Conservation (phyloP, 1,140 invertebrate species). For the Phthorimaea operculella region DNA sequence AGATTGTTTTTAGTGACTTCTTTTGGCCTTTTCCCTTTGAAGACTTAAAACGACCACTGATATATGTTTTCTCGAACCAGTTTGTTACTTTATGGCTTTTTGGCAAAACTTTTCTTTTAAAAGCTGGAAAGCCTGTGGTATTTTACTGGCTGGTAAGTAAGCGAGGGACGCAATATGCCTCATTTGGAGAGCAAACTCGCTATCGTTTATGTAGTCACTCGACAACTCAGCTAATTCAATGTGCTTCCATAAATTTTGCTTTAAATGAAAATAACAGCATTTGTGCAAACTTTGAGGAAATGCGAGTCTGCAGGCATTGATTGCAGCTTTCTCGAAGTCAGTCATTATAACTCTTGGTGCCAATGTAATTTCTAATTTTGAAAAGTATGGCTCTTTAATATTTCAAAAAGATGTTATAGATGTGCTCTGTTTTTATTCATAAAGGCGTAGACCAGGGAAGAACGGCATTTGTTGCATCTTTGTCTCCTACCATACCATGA, state of each 20-base stretch:
- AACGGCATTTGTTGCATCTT: not conserved
- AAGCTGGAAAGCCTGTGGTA: not conserved
- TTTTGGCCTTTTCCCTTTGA: not conserved
- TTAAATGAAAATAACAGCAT: slow-evolving; percentile 9
- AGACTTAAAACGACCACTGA: not conserved
- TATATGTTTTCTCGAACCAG: not conserved
- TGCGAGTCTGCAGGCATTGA: not conserved
- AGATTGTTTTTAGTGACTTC: not conserved
- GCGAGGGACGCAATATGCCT: slow-evolving; percentile 6
- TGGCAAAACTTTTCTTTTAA: slow-evolving; percentile 1
- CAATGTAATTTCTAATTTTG: not conserved
- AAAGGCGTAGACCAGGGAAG: slow-evolving; percentile 5
- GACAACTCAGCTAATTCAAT: not conserved
- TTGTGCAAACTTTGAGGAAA: not conserved
- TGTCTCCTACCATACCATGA: slow-evolving; percentile 2
- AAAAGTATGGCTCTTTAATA: not conserved
- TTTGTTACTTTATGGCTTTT: not conserved
- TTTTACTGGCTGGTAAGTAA: not conserved
- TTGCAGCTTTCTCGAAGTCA: slow-evolving; percentile 4
- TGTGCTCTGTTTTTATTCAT: not conserved
- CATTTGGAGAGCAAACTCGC: not conserved
- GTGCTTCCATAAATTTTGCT: not conserved
- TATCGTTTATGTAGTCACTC: not conserved
- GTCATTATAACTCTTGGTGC: slow-evolving; percentile 3
- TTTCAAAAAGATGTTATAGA: slow-evolving; percentile 2